Evolutionary conservation across 2,113 vertebrate genomes (phyloP), one percentile per base, ranked within the genome.

Genomic region (Colistium nudipinnis): DNA sequence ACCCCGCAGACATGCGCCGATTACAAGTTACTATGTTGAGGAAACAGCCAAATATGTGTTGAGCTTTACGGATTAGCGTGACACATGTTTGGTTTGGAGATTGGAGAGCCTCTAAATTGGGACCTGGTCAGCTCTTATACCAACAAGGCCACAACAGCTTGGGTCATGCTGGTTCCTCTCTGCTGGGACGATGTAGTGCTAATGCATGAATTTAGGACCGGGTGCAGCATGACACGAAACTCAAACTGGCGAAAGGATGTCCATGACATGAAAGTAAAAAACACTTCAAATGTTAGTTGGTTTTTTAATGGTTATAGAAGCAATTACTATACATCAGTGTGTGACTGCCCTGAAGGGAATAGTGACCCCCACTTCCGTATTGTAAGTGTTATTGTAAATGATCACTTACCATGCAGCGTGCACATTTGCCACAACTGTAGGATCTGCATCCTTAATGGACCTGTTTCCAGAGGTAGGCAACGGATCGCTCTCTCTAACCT

Each of bases 391-490:
- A 20, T 12, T 59, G 22, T 57, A 78, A 79, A 77, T 66, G 14
- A 66, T 36, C 75, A 80, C 61, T 80, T 81, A 74, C 64, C 30
- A 28, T 38, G 2, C 65, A 48, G 49, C 43, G 47, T 81, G 56
- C 59, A 41, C 38, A 16, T 45, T 19, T 51, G 48, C 55, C 62
- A 31, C 64, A 48, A 62, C 12, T 24, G 59, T 35, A 49, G 60
- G 20, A 74, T 74, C 79, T 83, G 49, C 72, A 80, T 86, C 63
- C 68, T 73, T 73, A 80, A 78, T 73, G 45, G 30, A 10, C 53
- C 59, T 3, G 10, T 74, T 83, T 62, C 56, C 61, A 55, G 17
- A 17, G 7, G 36, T 49, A 60, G 55, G 56, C 57, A 54, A 53
- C 43, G 30, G 7, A 62, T 65, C 25, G 49, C 31, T 13, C 53